Base-by-base conservation (phyloP, 1,140 invertebrate genomes). In the Bombus superbus region DNA sequence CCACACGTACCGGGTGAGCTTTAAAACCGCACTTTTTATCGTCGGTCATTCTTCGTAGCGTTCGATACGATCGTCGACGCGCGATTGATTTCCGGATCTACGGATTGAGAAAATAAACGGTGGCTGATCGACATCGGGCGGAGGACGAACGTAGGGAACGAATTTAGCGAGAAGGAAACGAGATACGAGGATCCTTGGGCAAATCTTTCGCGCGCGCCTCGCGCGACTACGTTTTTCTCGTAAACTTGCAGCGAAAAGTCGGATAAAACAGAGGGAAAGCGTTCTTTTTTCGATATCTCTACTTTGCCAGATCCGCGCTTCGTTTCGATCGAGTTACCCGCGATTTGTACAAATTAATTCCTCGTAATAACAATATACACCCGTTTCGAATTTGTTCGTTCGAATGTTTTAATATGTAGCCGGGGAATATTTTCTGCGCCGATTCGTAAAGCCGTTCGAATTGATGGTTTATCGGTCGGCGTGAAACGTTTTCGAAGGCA, bases 1-100 rank as follows among this genome's bases (percentile, higher is more conserved):
- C 88, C 92, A 88, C 92, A 93, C 90, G 88, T 94, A 94, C 91
- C 90, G 92, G 94, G 94, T 94, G 93, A 89, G 86, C 86, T 22
- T 35, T 77, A 89, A 89, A 76, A n/a, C 18, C 80, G 59, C 44
- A 32, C 42, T 85, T 87, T 87, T 90, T 69, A 66, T 28, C 57
- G 32, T 35, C 57, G 35, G 5, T 28, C n/a, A 0, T 53, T 53
- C 18, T 53, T 53, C 47, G 18, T 53, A 53, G 0, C 38, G 9
- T 42, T 42, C 25, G 9, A 28, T 9, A 35, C n/a, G 25, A 28
- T 22, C 71, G 8, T 11, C 38, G 28, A 11, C n/a, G 28, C 10
- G 2, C 57, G 35, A 9, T 18, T 38, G 38, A 59, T 57, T 62
- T 78, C 53, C 40, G 11, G 5, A 22, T 0, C 3, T 4, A 28